Base-by-base conservation (phyloP, 2,888 invertebrate genomes). In the Eristalis tenax region DNA sequence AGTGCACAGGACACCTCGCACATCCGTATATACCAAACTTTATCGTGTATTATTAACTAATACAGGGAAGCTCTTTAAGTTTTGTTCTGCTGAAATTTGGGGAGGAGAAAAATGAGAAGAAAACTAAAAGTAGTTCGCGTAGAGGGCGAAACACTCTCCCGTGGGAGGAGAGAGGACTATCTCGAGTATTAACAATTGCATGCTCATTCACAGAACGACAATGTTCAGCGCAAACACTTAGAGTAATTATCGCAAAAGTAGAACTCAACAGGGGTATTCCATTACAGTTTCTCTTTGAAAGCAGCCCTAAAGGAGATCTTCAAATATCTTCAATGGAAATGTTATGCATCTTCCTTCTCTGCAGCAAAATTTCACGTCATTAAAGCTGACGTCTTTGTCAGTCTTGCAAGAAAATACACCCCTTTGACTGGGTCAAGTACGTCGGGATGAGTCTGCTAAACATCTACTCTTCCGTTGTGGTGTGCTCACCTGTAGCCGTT, bases 191-290 rank as follows among this genome's bases (percentile, higher is more conserved):
- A 6, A 50, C 3, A 18, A 6, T 50, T 50, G 38, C 70, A 28
- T 10, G 32, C 15, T 4, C 63, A 35, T 28, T 38, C 28, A 50
- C 23, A 18, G 11, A 64, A 64, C 59, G 6, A 40, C 40, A 56
- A 11, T 23, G 40, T 38, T 66, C 11, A 82, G 66, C 70, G 65
- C 83, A 79, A 87, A 80, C 83, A 87, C 79, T 69, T 59, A 35
- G 79, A 83, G 83, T 83, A 83, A 87, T 87, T 87, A 87, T 83
- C 83, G 83, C 61, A 35, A 76, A 83, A 79, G 73, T 73, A 50
- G 63, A 73, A 76, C 79, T 80, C 61, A 76, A 83, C 83, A 87
- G 69, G 83, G 79, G 80, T 87, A 80, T 87, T 87, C 87, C 83
- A 83, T 87, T 87, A 80, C 68, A 76, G 64, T 71, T 79, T 79